phyloP scores from a whole-genome alignment of 2,797 vertebrate genomes.

The Labroides dimidiatus region DNA sequence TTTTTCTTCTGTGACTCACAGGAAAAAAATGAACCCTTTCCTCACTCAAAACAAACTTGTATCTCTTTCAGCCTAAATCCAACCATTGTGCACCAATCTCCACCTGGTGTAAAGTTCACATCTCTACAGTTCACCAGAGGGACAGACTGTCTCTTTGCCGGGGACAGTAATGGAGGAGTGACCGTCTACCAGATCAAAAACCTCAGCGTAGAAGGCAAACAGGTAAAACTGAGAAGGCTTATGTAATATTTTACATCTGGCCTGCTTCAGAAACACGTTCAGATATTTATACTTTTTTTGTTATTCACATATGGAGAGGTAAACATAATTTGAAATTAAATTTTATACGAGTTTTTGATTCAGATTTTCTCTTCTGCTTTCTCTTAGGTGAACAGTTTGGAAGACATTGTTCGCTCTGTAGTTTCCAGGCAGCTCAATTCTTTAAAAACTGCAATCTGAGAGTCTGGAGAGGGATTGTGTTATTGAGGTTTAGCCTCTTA shows the following conservation, averaged over 20 bases:
- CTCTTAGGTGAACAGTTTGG: constrained; percentile 64
- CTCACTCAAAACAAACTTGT: background rate
- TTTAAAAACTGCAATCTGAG: no score
- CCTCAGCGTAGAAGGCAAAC: constrained; percentile 61
- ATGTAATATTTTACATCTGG: background rate
- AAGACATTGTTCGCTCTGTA: constrained; percentile 65
- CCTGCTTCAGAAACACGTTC: no score
- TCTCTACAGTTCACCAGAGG: constrained; percentile 84
- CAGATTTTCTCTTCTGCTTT: constrained; percentile 19
- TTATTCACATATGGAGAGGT: background rate
- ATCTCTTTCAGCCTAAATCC: constrained; percentile 83
- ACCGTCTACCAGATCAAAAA: constrained; percentile 84
- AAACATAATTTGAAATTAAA: background rate
- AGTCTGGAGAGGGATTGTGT: no score
- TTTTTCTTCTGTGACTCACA: background rate
- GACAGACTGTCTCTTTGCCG: constrained; percentile 87
- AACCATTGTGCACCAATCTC: constrained; percentile 72
- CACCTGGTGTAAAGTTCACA: constrained; percentile 77
- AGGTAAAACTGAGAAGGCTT: constrained; percentile 73
- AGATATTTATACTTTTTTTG: no score
- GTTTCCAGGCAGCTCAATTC: constrained; percentile 59
- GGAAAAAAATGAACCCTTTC: background rate
- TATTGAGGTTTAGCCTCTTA: no score
- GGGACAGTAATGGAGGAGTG: constrained; percentile 88
- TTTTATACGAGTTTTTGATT: no score